Conservation (phyloP, 2,888 invertebrate species). For the Dromius quadrimaculatus region DNA sequence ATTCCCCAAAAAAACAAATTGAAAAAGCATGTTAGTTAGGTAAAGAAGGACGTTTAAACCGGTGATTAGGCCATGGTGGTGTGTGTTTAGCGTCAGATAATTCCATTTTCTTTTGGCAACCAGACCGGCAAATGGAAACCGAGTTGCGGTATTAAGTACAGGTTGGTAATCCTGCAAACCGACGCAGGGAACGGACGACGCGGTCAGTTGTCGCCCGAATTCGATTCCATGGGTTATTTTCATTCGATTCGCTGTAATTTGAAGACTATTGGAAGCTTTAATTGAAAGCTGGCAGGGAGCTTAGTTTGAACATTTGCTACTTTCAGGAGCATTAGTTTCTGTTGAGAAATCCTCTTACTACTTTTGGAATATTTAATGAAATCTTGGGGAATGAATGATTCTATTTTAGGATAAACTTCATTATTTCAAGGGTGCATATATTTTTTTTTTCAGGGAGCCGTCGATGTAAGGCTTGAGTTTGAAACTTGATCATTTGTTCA, state of each 20-base stretch:
- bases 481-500: too few relatives aligned
- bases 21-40: conserved; percentile 5
- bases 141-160: conserved; percentile 19
- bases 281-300: conserved; percentile 21
- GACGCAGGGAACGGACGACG: not conserved
- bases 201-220: conserved; percentile 10
- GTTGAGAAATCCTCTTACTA: too few relatives aligned
- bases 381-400: too few relatives aligned
- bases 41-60: conserved; percentile 24
- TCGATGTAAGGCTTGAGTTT: too few relatives aligned
- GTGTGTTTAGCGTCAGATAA: conserved; percentile 39
- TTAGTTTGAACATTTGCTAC: not conserved
- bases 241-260: conserved; percentile 38
- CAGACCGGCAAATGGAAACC: conserved; percentile 27
- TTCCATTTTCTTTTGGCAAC: conserved; percentile 24
- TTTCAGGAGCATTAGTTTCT: not conserved
- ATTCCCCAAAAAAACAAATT: too few relatives aligned
- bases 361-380: too few relatives aligned
- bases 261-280: conserved; percentile 14
- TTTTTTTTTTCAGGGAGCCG: too few relatives aligned
- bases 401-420: too few relatives aligned
- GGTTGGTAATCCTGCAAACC: not conserved
- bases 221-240: conserved; percentile 34
- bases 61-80: conserved; percentile 25
- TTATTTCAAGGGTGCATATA: too few relatives aligned